Evolutionary conservation across 1,140 invertebrate species (phyloP).

Genomic region (Drosophila ficusphila): DNA sequence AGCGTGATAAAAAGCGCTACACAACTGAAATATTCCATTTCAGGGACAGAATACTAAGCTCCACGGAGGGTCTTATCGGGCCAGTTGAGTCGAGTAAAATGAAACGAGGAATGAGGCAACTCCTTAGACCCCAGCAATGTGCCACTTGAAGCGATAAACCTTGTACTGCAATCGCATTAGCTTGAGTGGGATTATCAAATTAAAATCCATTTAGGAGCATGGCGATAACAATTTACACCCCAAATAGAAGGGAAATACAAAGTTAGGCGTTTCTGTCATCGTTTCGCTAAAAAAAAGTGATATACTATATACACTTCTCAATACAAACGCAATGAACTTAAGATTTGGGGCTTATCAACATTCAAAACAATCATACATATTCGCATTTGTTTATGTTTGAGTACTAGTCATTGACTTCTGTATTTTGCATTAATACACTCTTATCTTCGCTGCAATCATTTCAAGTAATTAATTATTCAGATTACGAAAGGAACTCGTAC

Average conservation of each 20-base stretch:
- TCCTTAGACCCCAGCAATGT: constrained; percentile 35
- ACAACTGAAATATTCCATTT: constrained; percentile 35
- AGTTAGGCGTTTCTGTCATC: background rate
- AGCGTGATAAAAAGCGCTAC: constrained; percentile 15
- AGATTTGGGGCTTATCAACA: constrained; percentile 8
- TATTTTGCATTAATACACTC: constrained; percentile 22
- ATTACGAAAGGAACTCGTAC: constrained; percentile 5
- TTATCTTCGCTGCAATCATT: constrained; percentile 22
- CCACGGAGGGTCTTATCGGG: constrained; percentile 27
- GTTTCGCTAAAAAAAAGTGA: background rate
- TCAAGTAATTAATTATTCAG: constrained; percentile 36
- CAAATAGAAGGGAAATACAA: background rate
- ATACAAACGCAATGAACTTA: background rate
- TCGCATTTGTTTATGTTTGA: constrained; percentile 38
- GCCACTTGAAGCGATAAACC: constrained; percentile 36
- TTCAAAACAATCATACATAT: background rate
- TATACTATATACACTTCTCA: background rate
- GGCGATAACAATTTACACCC: constrained; percentile 25
- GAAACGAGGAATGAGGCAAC: constrained; percentile 11
- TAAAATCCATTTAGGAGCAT: constrained; percentile 46
- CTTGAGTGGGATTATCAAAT: constrained; percentile 41
- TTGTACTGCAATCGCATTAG: constrained; percentile 25
- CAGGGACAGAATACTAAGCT: background rate
- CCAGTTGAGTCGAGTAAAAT: constrained; percentile 11
- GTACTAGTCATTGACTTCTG: constrained; percentile 20